Percentiles rank a stretch among this genome's conserved stretches.
These are phyloP conservation scores for Ceriagrion tenellum DNA, from an alignment of 2,888 invertebrate genomes.

Conservation along the genomic window DNA sequence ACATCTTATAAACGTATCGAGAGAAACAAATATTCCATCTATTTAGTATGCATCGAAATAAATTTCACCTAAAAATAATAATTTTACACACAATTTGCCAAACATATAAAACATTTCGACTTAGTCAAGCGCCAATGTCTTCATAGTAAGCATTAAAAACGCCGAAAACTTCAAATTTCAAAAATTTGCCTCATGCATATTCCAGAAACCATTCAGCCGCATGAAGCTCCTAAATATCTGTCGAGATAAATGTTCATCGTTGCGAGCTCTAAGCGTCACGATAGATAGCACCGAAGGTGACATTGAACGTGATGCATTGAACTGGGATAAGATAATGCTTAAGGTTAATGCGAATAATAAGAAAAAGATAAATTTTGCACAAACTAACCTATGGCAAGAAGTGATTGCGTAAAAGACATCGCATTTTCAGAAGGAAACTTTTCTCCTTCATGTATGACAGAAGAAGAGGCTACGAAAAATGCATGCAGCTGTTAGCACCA, in stretches of 20 bases:
- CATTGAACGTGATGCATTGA: neutral
- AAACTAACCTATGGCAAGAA: neutral
- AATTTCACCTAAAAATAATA: too few species aligned
- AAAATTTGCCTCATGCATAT: too few species aligned
- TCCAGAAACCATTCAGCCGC: too few species aligned
- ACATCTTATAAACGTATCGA: too few species aligned
- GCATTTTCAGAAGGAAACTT: neutral
- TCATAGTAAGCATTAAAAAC: too few species aligned
- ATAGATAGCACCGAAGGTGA: neutral
- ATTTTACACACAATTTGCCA: too few species aligned
- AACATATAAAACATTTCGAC: too few species aligned
- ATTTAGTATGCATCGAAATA: too few species aligned
- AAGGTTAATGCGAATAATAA: neutral
- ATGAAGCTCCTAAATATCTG: too few species aligned
- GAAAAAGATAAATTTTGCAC: conserved; percentile 6
- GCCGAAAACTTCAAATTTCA: too few species aligned
- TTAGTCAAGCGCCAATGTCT: too few species aligned
- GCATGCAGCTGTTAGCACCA: neutral
- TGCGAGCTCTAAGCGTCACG: neutral
- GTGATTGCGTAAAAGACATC: neutral
- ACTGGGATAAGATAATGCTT: neutral
- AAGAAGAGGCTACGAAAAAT: neutral
- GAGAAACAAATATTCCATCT: too few species aligned
- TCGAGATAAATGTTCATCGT: neutral
- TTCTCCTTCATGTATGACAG: neutral